Evolutionary conservation across 2,797 vertebrate species (phyloP).

Genomic region (Somateria mollissima): DNA sequence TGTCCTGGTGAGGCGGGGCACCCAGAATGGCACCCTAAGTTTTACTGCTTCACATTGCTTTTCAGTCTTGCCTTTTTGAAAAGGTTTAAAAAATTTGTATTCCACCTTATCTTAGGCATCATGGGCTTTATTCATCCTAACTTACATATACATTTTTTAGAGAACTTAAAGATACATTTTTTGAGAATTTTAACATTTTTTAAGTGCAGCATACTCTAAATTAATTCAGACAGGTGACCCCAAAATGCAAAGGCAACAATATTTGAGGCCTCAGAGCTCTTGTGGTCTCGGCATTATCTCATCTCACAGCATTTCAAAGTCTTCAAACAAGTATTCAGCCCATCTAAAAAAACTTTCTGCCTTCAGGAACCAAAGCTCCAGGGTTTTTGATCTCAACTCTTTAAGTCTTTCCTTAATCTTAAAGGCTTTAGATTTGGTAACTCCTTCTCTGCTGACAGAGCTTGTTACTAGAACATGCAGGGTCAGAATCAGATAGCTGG

Average conservation of each 20-base stretch:
- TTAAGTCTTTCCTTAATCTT: conserved; percentile 28
- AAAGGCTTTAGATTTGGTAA: conserved; percentile 27
- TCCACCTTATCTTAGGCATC: neutral
- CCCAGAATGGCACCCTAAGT: neutral
- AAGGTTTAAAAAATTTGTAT: neutral
- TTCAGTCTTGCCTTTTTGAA: neutral
- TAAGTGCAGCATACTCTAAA: neutral
- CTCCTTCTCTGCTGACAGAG: conserved; percentile 4
- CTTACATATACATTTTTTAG: neutral
- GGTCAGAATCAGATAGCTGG: neutral
- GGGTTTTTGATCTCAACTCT: conserved; percentile 22
- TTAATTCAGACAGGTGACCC: neutral
- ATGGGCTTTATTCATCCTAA: neutral
- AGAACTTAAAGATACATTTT: neutral
- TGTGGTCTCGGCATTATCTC: neutral
- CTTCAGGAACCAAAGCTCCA: conserved; percentile 15
- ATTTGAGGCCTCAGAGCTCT: neutral
- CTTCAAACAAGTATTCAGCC: conserved; percentile 9
- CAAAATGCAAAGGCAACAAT: neutral
- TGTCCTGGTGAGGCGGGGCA: neutral
- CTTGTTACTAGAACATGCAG: neutral
- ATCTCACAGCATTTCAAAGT: conserved; percentile 12
- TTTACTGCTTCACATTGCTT: neutral
- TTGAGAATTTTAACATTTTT: neutral
- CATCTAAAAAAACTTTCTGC: neutral